phyloP scores from a whole-genome alignment of 1,140 invertebrate genomes.

The Brachionus koreanus region DNA sequence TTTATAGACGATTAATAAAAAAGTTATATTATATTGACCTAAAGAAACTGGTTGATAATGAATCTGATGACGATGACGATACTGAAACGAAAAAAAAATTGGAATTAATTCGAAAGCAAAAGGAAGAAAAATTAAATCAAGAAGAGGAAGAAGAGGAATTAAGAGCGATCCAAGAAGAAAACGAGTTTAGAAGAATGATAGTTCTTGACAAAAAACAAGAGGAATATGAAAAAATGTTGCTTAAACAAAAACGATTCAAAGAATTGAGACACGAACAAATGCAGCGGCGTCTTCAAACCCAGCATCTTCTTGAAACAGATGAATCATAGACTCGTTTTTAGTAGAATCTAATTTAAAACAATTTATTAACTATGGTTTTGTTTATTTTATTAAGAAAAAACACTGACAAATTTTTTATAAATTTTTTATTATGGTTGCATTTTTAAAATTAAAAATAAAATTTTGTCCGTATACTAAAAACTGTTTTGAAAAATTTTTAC shows the following conservation, averaged over 20 bases:
- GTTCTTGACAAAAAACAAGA: slow-evolving; percentile 23
- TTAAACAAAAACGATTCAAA: slow-evolving; percentile 3
- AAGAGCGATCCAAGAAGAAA: background rate
- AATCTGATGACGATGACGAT: background rate
- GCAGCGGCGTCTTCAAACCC: background rate
- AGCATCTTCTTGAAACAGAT: background rate
- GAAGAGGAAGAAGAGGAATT: slow-evolving; percentile 29
- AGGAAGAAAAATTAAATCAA: background rate
- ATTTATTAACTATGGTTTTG: too few relatives aligned
- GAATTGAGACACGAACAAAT: slow-evolving; percentile 29
- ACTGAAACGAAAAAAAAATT: background rate
- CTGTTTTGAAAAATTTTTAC: background rate
- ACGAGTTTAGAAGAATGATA: background rate
- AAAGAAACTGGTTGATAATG: slow-evolving; percentile 2
- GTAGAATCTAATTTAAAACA: background rate
- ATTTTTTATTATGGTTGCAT: background rate
- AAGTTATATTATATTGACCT: background rate
- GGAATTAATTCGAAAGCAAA: background rate
- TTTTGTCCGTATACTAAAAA: background rate
- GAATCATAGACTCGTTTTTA: background rate
- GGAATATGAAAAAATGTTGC: slow-evolving; percentile 16
- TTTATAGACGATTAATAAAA: background rate
- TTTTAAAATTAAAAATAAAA: background rate
- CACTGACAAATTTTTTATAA: too few relatives aligned
- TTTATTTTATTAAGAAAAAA: too few relatives aligned